Evolutionary conservation across 2,797 vertebrate genomes (phyloP).

Genomic region (Coilia nasus): DNA sequence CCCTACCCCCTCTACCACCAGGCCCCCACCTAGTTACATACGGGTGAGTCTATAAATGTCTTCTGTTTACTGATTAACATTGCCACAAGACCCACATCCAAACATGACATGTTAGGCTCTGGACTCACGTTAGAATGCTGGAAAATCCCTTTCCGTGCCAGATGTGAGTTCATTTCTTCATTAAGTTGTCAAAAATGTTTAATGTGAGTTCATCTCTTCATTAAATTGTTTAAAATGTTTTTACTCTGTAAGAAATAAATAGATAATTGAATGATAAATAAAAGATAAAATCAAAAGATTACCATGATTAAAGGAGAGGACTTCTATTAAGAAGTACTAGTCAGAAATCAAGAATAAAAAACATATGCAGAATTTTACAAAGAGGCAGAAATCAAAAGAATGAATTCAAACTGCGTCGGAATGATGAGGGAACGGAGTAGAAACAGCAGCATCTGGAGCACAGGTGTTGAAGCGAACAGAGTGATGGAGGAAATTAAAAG

Average conservation of each 20-base stretch:
- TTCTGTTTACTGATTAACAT: neutral
- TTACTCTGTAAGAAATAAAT: neutral
- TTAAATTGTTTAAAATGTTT: neutral
- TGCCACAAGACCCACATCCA: neutral
- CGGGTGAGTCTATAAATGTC: constrained; percentile 53
- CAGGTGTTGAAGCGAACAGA: neutral
- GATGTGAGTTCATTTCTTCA: neutral
- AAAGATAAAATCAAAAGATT: neutral
- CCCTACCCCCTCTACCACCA: constrained; percentile 32
- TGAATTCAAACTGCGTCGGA: neutral
- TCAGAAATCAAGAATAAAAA: neutral
- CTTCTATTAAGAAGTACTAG: neutral
- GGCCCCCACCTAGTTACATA: neutral
- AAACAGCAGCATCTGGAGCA: neutral
- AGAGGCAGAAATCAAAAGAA: neutral
- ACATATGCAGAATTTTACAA: neutral
- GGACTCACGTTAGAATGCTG: no score
- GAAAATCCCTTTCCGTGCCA: neutral
- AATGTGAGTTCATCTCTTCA: neutral
- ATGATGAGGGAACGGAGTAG: neutral
- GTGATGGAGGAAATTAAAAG: constrained; percentile 8
- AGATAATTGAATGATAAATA: neutral
- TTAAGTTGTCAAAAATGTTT: neutral
- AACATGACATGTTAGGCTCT: neutral
- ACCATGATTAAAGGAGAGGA: neutral